Evolutionary conservation across 2,113 vertebrate genomes (phyloP).

Genomic region (Pollimyrus isidori): DNA sequence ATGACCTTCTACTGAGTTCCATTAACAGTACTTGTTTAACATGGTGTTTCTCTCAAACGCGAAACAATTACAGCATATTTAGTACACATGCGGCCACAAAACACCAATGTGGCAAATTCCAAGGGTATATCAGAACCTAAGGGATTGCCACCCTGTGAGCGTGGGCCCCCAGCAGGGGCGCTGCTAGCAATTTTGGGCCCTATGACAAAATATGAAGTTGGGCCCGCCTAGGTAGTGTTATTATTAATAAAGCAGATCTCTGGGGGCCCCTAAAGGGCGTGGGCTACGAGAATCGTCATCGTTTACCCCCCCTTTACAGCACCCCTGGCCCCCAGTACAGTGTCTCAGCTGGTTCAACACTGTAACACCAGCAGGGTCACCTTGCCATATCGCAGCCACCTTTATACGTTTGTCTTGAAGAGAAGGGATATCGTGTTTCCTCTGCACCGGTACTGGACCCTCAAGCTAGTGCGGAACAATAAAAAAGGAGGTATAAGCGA

Average conservation of each 20-base stretch:
- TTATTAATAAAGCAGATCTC: too few species aligned
- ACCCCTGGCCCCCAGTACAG: background rate
- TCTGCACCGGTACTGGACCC: background rate
- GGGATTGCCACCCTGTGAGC: background rate
- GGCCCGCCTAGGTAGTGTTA: too few species aligned
- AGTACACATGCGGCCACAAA: background rate
- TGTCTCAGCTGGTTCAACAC: background rate
- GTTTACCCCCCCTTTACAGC: too few species aligned
- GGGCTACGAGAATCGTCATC: too few species aligned
- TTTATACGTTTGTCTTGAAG: background rate
- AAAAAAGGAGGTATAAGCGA: conserved; percentile 38
- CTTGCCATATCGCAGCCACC: background rate
- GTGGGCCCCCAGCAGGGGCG: background rate
- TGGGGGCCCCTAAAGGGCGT: too few species aligned
- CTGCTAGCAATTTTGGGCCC: too few species aligned
- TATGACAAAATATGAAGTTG: too few species aligned
- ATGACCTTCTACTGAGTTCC: background rate
- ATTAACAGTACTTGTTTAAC: background rate
- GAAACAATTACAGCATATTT: background rate
- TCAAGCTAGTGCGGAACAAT: conserved; percentile 23
- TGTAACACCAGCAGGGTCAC: background rate
- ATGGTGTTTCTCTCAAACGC: background rate
- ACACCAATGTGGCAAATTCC: background rate
- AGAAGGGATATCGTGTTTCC: conserved; percentile 4
- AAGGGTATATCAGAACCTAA: background rate